These are phyloP conservation scores for Diaperis boleti DNA, from an alignment of 2,888 invertebrate genomes.

Conservation along the genomic window DNA sequence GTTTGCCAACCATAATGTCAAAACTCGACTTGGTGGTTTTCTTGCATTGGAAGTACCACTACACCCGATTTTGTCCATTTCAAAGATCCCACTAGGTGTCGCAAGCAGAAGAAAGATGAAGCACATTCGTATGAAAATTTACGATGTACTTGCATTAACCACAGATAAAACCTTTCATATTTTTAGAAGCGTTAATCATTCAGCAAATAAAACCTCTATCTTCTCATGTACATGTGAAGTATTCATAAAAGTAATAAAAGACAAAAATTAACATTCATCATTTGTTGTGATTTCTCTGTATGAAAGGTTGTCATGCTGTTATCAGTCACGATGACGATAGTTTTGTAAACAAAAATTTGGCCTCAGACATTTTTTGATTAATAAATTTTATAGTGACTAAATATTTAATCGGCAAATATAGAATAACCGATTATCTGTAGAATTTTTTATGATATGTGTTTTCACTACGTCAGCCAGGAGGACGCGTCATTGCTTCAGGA, in stretches of 20 bases:
- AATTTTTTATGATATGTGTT: too few relatives aligned
- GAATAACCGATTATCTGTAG: too few relatives aligned
- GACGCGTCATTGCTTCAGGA: too few relatives aligned
- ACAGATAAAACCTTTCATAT: not conserved
- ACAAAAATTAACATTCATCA: constrained; percentile 1
- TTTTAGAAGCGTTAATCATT: constrained; percentile 2
- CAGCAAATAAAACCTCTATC: constrained; percentile 1
- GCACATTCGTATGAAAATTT: not conserved
- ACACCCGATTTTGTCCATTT: not conserved
- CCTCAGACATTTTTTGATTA: too few relatives aligned
- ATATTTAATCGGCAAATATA: too few relatives aligned
- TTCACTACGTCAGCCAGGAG: too few relatives aligned
- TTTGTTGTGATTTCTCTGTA: not conserved
- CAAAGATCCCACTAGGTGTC: not conserved
- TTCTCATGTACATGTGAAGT: constrained; percentile 1
- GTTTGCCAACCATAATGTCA: too few relatives aligned
- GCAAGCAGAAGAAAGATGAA: not conserved
- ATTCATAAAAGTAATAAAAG: constrained; percentile 4
- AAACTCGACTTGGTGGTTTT: too few relatives aligned
- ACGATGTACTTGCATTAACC: not conserved
- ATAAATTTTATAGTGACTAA: too few relatives aligned
- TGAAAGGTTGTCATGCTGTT: not conserved
- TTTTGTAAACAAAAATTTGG: not conserved
- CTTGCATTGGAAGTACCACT: too few relatives aligned
- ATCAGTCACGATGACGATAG: not conserved